Conservation (phyloP, 2,113 vertebrate genomes). For the Uropsilus gracilis region DNA sequence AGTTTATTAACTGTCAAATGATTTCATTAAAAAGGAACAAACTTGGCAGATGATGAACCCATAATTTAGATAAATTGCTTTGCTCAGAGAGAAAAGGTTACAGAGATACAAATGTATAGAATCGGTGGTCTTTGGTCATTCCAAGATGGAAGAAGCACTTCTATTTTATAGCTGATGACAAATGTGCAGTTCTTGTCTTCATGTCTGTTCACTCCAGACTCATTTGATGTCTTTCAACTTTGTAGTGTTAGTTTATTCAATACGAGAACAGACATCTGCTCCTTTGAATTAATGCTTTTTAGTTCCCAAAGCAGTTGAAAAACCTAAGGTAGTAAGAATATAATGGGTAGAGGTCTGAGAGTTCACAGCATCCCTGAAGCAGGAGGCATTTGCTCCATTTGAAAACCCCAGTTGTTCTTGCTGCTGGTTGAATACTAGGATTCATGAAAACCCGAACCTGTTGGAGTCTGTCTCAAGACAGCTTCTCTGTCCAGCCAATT, state of each 20-base stretch:
- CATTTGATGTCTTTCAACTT: background rate
- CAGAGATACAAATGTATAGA: constrained; percentile 10
- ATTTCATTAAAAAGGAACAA: constrained; percentile 72
- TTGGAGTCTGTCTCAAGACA: background rate
- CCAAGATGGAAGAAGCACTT: constrained; percentile 32
- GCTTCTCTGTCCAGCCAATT: background rate
- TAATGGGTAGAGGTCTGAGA: background rate
- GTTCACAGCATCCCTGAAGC: background rate
- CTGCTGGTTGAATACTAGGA: background rate
- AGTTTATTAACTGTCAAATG: constrained; percentile 71
- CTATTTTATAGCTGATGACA: constrained; percentile 39
- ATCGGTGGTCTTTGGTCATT: background rate
- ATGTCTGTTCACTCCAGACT: constrained; percentile 32
- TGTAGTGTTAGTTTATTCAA: background rate
- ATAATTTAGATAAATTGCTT: constrained; percentile 66
- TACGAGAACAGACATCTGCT: background rate
- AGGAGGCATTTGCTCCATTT: background rate
- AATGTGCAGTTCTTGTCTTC: constrained; percentile 26
- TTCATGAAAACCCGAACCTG: background rate
- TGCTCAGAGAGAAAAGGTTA: constrained; percentile 48
- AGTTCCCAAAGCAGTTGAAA: background rate
- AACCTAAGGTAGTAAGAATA: background rate
- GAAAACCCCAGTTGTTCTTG: background rate
- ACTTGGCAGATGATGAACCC: constrained; percentile 58
- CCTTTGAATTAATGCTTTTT: background rate